Conservation (phyloP, 2,888 invertebrate genomes). For the Coelogynopora nodosa region DNA sequence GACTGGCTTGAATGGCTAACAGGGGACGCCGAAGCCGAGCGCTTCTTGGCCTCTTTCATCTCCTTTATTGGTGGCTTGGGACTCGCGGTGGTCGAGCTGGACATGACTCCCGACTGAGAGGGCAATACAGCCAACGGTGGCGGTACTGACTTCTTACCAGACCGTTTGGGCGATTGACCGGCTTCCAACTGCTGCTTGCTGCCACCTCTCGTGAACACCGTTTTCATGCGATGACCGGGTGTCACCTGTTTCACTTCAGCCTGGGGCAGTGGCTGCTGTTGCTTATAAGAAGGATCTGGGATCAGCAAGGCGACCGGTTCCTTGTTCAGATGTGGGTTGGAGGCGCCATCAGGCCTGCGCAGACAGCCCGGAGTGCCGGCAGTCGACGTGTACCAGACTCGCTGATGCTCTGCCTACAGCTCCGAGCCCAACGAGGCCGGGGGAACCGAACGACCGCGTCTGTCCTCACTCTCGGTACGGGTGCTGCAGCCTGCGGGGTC, state of each 20-base stretch:
- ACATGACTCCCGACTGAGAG: not conserved
- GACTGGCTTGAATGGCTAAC: not conserved
- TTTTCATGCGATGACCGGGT: not conserved
- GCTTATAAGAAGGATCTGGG: not conserved
- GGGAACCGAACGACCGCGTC: slow-evolving; percentile 32
- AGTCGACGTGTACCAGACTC: not conserved
- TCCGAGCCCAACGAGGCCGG: slow-evolving; percentile 33
- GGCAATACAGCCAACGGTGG: not conserved
- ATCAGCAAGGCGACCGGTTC: slow-evolving; percentile 52
- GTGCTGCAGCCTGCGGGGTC: not conserved
- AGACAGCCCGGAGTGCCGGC: slow-evolving; percentile 65
- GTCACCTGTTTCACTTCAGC: not conserved
- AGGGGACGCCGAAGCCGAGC: not conserved
- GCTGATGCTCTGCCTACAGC: not conserved
- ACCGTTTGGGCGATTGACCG: not conserved
- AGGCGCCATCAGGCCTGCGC: slow-evolving; percentile 84
- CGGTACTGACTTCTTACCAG: not conserved
- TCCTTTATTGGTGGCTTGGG: not conserved
- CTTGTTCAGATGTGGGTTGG: slow-evolving; percentile 78
- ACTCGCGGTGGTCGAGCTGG: not conserved
- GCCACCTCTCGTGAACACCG: not conserved
- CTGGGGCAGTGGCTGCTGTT: not conserved
- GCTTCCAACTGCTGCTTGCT: not conserved
- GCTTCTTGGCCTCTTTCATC: not conserved
- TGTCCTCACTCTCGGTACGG: not conserved